A percentile compares a stretch with the other conserved stretches of the same genome.
Evolutionary conservation across 2,113 vertebrate species (phyloP).

Genomic region (Apaloderma vittatum): DNA sequence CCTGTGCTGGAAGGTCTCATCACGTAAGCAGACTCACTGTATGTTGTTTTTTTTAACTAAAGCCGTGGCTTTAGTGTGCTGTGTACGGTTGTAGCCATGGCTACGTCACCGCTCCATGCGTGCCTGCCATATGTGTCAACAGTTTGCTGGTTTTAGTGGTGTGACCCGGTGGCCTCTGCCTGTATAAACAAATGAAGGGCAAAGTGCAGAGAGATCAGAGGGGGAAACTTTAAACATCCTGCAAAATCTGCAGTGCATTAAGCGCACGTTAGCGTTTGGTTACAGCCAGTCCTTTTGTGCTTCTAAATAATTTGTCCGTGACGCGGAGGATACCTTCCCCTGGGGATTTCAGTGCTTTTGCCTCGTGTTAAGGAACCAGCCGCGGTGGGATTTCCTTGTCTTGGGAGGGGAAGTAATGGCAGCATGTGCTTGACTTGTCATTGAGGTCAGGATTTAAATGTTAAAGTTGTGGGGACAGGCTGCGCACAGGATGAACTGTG

Average conservation of each 20-base stretch:
- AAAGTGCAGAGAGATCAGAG: slow-evolving; percentile 77
- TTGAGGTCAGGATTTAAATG: not conserved
- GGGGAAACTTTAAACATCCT: slow-evolving; percentile 55
- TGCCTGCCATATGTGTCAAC: slow-evolving; percentile 70
- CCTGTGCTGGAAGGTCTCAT: not conserved
- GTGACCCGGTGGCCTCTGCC: slow-evolving; percentile 45
- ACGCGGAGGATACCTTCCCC: not conserved
- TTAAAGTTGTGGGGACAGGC: not conserved
- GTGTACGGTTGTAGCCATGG: not conserved
- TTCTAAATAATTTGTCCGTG: slow-evolving; percentile 22
- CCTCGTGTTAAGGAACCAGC: not conserved
- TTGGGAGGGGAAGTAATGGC: not conserved
- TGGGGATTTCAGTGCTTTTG: not conserved
- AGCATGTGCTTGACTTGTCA: not conserved
- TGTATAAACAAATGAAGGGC: slow-evolving; percentile 75
- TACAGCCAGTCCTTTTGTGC: slow-evolving; percentile 46
- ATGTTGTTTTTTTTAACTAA: not conserved
- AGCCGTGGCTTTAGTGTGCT: slow-evolving; percentile 36
- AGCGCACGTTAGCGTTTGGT: slow-evolving; percentile 42
- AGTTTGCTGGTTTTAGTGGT: slow-evolving; percentile 60
- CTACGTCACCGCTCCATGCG: slow-evolving; percentile 7
- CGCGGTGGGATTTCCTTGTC: not conserved
- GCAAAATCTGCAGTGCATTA: slow-evolving; percentile 43
- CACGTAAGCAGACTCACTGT: not conserved
- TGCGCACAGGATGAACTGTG: not conserved